phyloP scores from a whole-genome alignment of 2,888 invertebrate species.

The Trachelus troglodyta region DNA sequence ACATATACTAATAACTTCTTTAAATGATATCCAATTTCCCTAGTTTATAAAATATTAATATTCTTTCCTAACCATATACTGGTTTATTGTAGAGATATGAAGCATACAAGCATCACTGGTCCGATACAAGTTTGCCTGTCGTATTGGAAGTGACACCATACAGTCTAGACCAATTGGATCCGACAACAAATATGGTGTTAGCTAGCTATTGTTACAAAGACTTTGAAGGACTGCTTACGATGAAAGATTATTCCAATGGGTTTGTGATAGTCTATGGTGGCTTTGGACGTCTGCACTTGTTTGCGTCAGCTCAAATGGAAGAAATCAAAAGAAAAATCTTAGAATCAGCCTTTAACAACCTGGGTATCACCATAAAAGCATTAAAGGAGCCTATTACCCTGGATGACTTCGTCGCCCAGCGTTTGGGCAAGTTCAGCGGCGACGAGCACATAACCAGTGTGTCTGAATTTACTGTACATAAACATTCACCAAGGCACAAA shows the following conservation, averaged over 20 bases:
- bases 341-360: slow-evolving; percentile 82
- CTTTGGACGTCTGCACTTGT: slow-evolving; percentile 91
- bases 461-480: slow-evolving; percentile 96
- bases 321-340: slow-evolving; percentile 88
- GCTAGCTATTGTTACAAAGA: slow-evolving; percentile 89
- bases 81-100: slow-evolving; percentile 77
- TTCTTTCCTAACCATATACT: slow-evolving; percentile 12
- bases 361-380: slow-evolving; percentile 87
- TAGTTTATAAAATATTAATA: slow-evolving; percentile 5
- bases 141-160: slow-evolving; percentile 92
- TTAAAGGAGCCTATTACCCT: slow-evolving; percentile 84
- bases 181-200: slow-evolving; percentile 83
- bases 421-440: slow-evolving; percentile 91
- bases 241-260: slow-evolving; percentile 91
- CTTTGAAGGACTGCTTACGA: slow-evolving; percentile 82
- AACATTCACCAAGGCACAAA: slow-evolving; percentile 83
- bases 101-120: slow-evolving; percentile 97
- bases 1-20: slow-evolving; percentile 1
- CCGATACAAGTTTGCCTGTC: slow-evolving; percentile 88
- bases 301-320: slow-evolving; percentile 86
- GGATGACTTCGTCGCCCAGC: slow-evolving; percentile 86
- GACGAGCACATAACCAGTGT: slow-evolving; percentile 97
- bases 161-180: slow-evolving; percentile 92
- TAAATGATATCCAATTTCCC: slow-evolving; percentile 3
- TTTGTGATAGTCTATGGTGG: slow-evolving; percentile 93